Base-by-base conservation (phyloP, 2,797 vertebrate genomes). In the Sebastes nivosus region DNA sequence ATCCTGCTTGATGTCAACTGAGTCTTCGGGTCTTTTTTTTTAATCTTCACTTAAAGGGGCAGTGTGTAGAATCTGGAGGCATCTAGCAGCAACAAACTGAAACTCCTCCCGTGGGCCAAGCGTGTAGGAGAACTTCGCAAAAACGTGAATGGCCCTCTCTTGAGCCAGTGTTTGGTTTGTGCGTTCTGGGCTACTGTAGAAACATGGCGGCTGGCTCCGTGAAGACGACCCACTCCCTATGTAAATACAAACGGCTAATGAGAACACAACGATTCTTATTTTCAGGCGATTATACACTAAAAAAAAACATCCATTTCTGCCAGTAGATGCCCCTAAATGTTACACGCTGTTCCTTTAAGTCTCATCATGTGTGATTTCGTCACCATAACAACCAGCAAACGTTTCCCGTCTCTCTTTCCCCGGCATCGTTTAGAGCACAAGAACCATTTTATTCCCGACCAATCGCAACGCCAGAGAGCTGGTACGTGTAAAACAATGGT, bases 351-450 rank as follows among this genome's bases (percentile, higher is more conserved):
- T n/a, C 20, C n/a, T 54, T 54, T 54, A 54, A 22, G n/a, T 54
- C 27, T 69, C 20, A 25, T 25, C 84, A 34, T 22, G 25, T 54
- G 18, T 68, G 46, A 55, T 50, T 64, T 68, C 4, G 2, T 59
- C 68, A 36, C 34, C 32, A 12, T 30, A 22, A 29, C 14, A 3
- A 67, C 82, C 83, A 82, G 74, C 76, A 86, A 36, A 54, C 8
- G 3, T 64, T 54, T 74, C 12, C 57, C 11, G 10, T 54, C 65
- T 84, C 67, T 84, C 67, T 75, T 78, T 67, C 58, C 32, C 18
- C 29, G 6, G 36, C 80, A 71, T 46, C n/a, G 8, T 81, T 55
- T 54, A 84, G 80, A 89, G 79, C 83, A 90, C 81, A 90, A 87
- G 38, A 66, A 50, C 60, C 66, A 18, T 77, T 58, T 77, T 34